Conservation (phyloP, 2,113 vertebrate genomes). For the Physeter macrocephalus region DNA sequence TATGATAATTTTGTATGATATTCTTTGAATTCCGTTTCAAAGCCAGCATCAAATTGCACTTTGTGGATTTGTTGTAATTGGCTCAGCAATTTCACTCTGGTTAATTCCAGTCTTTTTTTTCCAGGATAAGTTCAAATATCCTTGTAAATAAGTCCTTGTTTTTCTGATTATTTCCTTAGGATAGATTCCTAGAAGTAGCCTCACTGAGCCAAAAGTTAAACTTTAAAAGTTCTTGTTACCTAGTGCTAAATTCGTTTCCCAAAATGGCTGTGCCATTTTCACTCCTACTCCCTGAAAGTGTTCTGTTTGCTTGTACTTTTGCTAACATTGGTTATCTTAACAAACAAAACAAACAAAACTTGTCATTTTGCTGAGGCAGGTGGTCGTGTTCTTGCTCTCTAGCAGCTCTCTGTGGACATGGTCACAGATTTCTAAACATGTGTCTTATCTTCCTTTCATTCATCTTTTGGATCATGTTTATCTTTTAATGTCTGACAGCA, state of each 20-base stretch:
- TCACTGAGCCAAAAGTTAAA: neutral
- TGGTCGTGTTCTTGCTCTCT: neutral
- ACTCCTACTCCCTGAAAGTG: neutral
- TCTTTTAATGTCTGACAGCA: neutral
- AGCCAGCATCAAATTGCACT: neutral
- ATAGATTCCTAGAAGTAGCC: slow-evolving; percentile 27
- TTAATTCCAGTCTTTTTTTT: neutral
- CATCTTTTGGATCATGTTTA: neutral
- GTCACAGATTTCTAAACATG: neutral
- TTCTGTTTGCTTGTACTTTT: neutral
- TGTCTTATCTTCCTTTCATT: neutral
- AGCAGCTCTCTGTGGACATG: neutral
- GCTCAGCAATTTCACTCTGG: neutral
- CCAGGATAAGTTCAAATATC: neutral
- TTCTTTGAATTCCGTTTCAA: slow-evolving; percentile 1
- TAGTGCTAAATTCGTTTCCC: neutral
- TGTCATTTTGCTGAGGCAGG: neutral
- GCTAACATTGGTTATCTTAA: neutral
- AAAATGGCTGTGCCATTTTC: neutral
- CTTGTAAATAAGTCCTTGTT: neutral
- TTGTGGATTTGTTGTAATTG: neutral
- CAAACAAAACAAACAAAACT: neutral
- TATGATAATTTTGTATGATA: neutral
- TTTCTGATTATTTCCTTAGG: neutral
- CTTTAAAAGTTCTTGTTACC: neutral